phyloP scores from a whole-genome alignment of 1,140 invertebrate species.

The Anastatus disparis region DNA sequence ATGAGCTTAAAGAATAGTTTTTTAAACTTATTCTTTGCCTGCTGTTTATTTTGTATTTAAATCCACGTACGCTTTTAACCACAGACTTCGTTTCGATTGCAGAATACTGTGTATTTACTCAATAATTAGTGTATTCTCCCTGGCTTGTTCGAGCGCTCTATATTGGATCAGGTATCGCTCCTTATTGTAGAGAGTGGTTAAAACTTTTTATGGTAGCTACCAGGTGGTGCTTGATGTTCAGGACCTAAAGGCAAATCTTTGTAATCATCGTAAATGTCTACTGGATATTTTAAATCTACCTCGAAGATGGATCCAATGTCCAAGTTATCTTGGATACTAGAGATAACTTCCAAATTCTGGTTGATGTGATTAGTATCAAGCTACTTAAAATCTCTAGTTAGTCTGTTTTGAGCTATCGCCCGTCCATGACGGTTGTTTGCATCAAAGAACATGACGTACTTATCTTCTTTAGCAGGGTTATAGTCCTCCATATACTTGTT shows the following conservation, averaged over 20 bases:
- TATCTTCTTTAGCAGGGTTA: slow-evolving; percentile 37
- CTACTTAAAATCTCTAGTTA: too few relatives aligned
- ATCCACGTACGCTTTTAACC: slow-evolving; percentile 60
- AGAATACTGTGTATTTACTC: slow-evolving; percentile 59
- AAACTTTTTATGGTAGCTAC: too few relatives aligned
- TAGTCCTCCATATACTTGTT: too few relatives aligned
- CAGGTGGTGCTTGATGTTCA: too few relatives aligned
- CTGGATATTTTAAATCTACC: too few relatives aligned
- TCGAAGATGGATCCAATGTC: neutral
- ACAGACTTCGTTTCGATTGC: slow-evolving; percentile 57
- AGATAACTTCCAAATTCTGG: slow-evolving; percentile 62
- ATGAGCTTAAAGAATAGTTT: slow-evolving; percentile 64
- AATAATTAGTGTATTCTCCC: slow-evolving; percentile 54
- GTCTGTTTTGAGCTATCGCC: slow-evolving; percentile 57
- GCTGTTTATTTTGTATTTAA: slow-evolving; percentile 57
- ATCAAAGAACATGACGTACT: slow-evolving; percentile 66
- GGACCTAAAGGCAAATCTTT: too few relatives aligned
- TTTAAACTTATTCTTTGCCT: slow-evolving; percentile 58
- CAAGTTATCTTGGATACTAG: slow-evolving; percentile 31
- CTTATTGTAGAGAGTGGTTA: slow-evolving; percentile 53
- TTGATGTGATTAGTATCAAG: too few relatives aligned
- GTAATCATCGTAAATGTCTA: too few relatives aligned
- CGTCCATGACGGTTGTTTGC: too few relatives aligned
- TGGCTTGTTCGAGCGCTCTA: slow-evolving; percentile 54
- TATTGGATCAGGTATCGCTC: slow-evolving; percentile 62